These are phyloP conservation scores for Ammodytes dubius DNA, from an alignment of 2,113 vertebrate genomes.

Conservation along the genomic window DNA sequence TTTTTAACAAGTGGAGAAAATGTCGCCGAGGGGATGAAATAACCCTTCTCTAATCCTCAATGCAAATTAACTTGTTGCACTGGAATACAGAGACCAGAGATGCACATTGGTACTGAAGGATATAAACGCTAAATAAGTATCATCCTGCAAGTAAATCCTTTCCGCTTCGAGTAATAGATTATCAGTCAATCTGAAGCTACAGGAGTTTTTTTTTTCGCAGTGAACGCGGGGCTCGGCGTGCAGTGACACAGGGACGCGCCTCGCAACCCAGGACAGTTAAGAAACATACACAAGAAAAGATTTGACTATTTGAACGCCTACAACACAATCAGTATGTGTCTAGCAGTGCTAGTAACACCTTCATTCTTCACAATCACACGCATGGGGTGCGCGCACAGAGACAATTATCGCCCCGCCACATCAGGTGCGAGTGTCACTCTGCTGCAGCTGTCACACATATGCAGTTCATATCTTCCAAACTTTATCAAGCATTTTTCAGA, in stretches of 20 bases:
- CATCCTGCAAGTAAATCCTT: neutral
- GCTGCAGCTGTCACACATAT: neutral
- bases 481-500: slow-evolving; percentile 32
- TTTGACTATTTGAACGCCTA: neutral
- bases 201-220: slow-evolving; percentile 27
- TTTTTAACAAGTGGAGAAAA: neutral
- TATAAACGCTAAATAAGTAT: neutral
- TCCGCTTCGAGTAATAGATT: slow-evolving; percentile 10
- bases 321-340: neutral
- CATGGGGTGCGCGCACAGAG: neutral
- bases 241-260: slow-evolving; percentile 18
- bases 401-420: neutral
- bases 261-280: slow-evolving; percentile 31
- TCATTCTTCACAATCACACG: neutral
- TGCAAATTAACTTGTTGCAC: slow-evolving; percentile 29
- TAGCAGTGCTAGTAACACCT: neutral
- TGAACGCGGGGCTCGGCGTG: neutral
- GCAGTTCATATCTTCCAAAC: slow-evolving; percentile 32
- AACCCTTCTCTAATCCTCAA: neutral
- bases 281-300: neutral
- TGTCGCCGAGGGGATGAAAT: neutral
- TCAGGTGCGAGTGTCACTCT: slow-evolving; percentile 37
- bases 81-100: neutral
- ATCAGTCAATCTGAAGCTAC: neutral
- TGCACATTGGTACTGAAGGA: neutral